Evolutionary conservation across 2,888 invertebrate genomes (phyloP).

Genomic region (Mythimna lalbum): DNA sequence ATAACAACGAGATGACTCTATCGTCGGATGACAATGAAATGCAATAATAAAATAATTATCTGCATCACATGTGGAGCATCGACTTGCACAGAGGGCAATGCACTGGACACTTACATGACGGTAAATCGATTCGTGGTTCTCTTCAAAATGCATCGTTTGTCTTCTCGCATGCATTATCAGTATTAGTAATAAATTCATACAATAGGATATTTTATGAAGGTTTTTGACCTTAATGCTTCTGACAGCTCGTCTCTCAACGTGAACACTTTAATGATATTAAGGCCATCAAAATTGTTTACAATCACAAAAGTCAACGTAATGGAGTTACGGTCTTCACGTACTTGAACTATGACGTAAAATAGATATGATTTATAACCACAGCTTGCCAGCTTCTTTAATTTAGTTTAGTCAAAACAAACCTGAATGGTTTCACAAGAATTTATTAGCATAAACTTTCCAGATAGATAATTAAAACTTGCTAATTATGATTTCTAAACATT

Average conservation of each 20-base stretch:
- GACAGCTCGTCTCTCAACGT: constrained; percentile 57
- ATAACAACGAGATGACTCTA: constrained; percentile 61
- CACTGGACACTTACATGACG: constrained; percentile 75
- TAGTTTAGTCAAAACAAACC: constrained; percentile 30
- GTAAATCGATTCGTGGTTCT: constrained; percentile 77
- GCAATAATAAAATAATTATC: constrained; percentile 74
- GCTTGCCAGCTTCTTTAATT: constrained; percentile 9
- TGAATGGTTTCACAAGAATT: constrained; percentile 33
- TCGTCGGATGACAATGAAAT: constrained; percentile 68
- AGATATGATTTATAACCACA: constrained; percentile 15
- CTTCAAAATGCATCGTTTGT: constrained; percentile 76
- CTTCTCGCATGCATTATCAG: constrained; percentile 71
- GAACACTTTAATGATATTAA: constrained; percentile 49
- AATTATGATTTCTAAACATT: constrained; percentile 60
- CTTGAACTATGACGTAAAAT: constrained; percentile 14
- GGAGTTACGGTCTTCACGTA: constrained; percentile 10
- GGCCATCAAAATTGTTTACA: constrained; percentile 41
- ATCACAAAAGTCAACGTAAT: constrained; percentile 30
- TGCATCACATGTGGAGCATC: constrained; percentile 70
- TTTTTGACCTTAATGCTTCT: constrained; percentile 64
- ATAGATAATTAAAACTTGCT: constrained; percentile 45
- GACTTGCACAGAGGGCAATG: constrained; percentile 76
- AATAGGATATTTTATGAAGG: constrained; percentile 71
- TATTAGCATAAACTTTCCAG: constrained; percentile 51
- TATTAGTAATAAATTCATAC: constrained; percentile 70